Conservation (phyloP, 2,113 vertebrate genomes). For the Nannobrachium achirus region DNA sequence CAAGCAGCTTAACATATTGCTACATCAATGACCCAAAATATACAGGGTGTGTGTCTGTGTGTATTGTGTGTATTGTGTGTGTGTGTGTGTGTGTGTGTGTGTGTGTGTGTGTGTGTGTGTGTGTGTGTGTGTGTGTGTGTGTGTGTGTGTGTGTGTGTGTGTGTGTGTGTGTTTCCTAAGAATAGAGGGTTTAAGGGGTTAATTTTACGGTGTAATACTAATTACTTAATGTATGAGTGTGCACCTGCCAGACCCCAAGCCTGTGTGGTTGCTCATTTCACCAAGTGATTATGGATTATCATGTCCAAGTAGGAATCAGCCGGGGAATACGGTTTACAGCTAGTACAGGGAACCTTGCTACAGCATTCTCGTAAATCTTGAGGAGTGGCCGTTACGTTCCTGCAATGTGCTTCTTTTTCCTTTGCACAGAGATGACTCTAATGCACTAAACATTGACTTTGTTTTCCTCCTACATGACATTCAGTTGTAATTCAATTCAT, state of each 20-base stretch:
- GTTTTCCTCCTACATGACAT: constrained; percentile 42
- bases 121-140: no score
- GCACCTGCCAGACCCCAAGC: constrained; percentile 54
- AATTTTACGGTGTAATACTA: no score
- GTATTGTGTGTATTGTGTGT: no score
- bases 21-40: constrained; percentile 48
- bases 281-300: constrained; percentile 62
- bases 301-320: constrained; percentile 47
- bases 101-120: no score
- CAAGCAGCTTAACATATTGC: constrained; percentile 41
- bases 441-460: constrained; percentile 46
- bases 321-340: constrained; percentile 29
- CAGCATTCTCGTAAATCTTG: constrained; percentile 27
- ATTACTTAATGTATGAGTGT: background rate
- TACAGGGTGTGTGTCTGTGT: no score
- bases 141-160: no score
- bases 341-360: background rate
- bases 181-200: no score
- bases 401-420: constrained; percentile 10
- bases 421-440: constrained; percentile 14
- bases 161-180: no score
- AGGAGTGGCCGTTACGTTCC: constrained; percentile 27
- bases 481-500: constrained; percentile 48
- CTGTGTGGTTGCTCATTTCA: constrained; percentile 35
- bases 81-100: no score